Conservation (phyloP, 2,888 invertebrate genomes). For the Drosophila eohydei region DNA sequence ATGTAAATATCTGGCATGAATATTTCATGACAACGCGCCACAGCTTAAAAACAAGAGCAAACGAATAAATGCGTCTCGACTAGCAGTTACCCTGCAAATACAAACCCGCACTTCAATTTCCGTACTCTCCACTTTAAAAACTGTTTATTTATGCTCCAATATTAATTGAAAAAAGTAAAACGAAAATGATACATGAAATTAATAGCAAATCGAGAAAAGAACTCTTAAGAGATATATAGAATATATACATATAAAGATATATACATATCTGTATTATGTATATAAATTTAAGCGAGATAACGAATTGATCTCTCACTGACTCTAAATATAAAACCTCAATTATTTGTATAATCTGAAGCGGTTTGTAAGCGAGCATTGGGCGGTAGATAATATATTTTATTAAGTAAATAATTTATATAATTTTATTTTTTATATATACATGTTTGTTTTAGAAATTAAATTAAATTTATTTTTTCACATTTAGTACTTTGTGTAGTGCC, state of each 20-base stretch:
- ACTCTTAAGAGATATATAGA: neutral
- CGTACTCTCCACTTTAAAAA: neutral
- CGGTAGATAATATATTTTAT: too few relatives aligned
- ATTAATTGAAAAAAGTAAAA: neutral
- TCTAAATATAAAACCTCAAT: too few relatives aligned
- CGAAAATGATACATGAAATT: neutral
- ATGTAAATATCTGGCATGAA: slow-evolving; percentile 65
- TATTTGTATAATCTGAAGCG: too few relatives aligned
- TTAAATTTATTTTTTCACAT: too few relatives aligned
- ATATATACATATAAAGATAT: neutral
- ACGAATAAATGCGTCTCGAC: neutral
- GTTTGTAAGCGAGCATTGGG: too few relatives aligned
- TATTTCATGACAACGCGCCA: slow-evolving; percentile 67
- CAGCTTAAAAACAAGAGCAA: slow-evolving; percentile 41
- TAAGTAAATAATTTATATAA: too few relatives aligned
- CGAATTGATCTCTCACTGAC: too few relatives aligned
- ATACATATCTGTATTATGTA: neutral
- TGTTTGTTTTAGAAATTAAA: too few relatives aligned
- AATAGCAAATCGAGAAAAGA: neutral
- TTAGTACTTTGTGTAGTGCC: neutral
- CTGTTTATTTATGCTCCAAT: neutral
- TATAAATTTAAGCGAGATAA: neutral
- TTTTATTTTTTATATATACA: too few relatives aligned
- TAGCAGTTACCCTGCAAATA: neutral
- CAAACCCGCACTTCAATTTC: neutral